A percentile compares a stretch with the other conserved stretches of the same genome.
Conservation (phyloP, 2,113 vertebrate genomes). For the Ictalurus punctatus region DNA sequence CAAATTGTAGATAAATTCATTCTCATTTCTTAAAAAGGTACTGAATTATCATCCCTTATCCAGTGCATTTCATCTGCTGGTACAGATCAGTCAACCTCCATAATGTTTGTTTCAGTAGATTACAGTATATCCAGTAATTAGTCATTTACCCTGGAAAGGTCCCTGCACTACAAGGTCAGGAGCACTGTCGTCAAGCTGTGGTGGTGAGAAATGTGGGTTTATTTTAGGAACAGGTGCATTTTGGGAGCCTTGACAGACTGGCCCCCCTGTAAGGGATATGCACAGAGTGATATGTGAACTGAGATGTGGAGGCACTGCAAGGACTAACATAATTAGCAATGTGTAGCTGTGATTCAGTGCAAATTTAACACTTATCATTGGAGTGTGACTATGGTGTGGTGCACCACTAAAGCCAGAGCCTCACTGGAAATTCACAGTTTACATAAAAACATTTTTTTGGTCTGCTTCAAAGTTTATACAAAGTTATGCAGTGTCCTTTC, state of each 20-base stretch:
- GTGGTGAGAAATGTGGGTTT: slow-evolving; percentile 48
- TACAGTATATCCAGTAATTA: background rate
- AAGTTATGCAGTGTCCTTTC: no score
- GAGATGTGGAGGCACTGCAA: slow-evolving; percentile 55
- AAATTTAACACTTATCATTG: background rate
- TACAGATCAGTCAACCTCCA: background rate
- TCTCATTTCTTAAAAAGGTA: background rate
- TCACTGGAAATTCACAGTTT: background rate
- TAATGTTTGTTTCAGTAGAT: background rate
- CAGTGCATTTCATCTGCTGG: background rate
- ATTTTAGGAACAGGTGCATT: slow-evolving; percentile 47
- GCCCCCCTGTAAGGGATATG: slow-evolving; percentile 39
- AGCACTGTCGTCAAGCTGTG: background rate
- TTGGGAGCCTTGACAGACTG: slow-evolving; percentile 19
- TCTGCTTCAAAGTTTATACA: background rate
- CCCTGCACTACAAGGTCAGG: background rate
- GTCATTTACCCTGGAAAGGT: background rate
- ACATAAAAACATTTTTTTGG: background rate
- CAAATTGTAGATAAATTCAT: background rate
- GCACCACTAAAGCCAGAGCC: background rate
- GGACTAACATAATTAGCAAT: slow-evolving; percentile 19
- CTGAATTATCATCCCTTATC: background rate
- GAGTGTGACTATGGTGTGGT: background rate
- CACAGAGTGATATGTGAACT: slow-evolving; percentile 42
- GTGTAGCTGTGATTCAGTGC: background rate